Base-by-base conservation (phyloP, 2,113 vertebrate genomes). In the Ochotona curzoniae region DNA sequence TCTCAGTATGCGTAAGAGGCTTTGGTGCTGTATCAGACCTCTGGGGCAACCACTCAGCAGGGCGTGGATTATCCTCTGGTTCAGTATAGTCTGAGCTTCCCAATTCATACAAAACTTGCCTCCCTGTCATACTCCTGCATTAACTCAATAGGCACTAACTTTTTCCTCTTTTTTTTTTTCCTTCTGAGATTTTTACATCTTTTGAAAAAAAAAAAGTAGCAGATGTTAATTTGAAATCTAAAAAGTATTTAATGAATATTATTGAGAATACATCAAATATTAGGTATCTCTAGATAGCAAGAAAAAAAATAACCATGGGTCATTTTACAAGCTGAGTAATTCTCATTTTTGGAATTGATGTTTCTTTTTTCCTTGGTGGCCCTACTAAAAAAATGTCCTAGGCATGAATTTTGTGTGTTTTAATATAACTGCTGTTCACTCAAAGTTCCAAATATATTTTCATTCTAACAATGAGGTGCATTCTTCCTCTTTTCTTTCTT, bases 21-120 rank as follows among this genome's bases (percentile, higher is more conserved):
- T 98, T 98, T 98, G 98, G 98, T 96, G 96, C 97, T 94, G 97
- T 97, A 97, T 98, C 98, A 98, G 98, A 98, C 97, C 98, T 98
- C 98, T 97, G 97, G 97, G 98, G 98, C 98, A 98, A 96, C 97
- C 97, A 97, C 97, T 94, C 98, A 98, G 98, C 97, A 73, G 98
- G 98, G 97, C 95, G 94, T 97, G 98, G 98, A 98, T 98, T 98
- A 98, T 94, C 97, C 91, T 89, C 86, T 89, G 96, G 95, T 98
- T 98, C 97, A 97, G 97, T 96, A 97, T 96, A 97, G 97, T 97
- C 97, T 97, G 97, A 98, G 97, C 97, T 98, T 98, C 97, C 97
- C 97, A 97, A 95, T 97, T 98, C 98, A 98, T 96, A 96, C 97
- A 96, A 97, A 98, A 98, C 98, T 98, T 96, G 96, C 97, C 96